Base-by-base conservation (phyloP, 2,797 vertebrate species). In the Myripristis murdjan region DNA sequence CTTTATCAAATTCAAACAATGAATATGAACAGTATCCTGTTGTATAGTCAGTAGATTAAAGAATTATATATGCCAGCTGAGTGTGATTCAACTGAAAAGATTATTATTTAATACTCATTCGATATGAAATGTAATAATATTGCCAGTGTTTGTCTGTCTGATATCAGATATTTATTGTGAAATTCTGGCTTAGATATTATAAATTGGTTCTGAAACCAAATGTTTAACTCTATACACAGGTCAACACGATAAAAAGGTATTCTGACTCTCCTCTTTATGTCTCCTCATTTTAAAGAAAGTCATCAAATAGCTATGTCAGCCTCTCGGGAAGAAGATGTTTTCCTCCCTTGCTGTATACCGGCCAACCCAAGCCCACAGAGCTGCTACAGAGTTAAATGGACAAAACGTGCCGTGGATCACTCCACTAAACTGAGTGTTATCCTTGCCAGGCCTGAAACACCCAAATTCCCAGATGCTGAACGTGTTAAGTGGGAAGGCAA, bases 331-430 rank as follows among this genome's bases (percentile, higher is more conserved):
- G 79, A 75, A 20, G 57, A 79, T 15, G 60, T 39, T n/a, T 1
- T 10, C 54, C 72, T 93, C 1, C 56, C 59, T 18, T 91, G 89
- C 77, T 65, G 62, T 47, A 23, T 56, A 41, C 6, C 37, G 18
- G 23, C 12, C 4, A 4, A 2, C 3, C 64, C 0, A 0, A 44
- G 24, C 31, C 0, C 4, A 60, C 6, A 44, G 7, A 16, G 4
- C n/a, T 12, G 26, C 43, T 3, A 54, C 63, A 84, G 84, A 81
- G 6, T 81, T 43, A 73, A 44, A 56, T 82, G 70, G 80, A 51
- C 5, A 3, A 89, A 85, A 41, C 5, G 28, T 1, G 10, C 4
- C 5, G 11, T 46, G 37, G 6, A 24, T n/a, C 2, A 0, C 43
- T 18, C 33, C 4, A 41, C 3, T 12, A 0, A 43, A 28, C 6